Conservation (phyloP, 2,113 vertebrate species). For the Phyllostomus hastatus region DNA sequence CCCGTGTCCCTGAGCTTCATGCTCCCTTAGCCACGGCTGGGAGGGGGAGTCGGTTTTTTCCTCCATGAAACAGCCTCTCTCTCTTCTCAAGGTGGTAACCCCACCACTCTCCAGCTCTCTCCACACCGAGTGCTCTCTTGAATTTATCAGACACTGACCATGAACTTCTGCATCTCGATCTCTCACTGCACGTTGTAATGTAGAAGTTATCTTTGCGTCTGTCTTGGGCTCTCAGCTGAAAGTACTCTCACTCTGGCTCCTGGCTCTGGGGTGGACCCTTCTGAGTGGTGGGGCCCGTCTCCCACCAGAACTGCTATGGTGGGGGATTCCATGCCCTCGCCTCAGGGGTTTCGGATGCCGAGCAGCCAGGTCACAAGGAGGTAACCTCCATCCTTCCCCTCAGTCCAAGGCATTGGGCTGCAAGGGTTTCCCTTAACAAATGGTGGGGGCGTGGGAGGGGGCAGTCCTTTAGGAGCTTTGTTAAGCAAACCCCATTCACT, state of each 20-base stretch:
- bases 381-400: no score
- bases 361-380: neutral
- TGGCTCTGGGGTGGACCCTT: neutral
- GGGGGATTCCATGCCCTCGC: neutral
- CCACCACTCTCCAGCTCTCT: neutral
- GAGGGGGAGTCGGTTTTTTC: neutral
- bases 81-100: neutral
- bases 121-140: neutral
- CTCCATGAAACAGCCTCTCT: neutral
- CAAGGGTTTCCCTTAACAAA: neutral
- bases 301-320: fast-evolving
- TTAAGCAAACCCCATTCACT: neutral
- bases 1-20: neutral
- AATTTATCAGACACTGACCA: neutral
- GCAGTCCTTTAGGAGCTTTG: neutral
- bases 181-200: neutral
- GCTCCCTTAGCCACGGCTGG: neutral
- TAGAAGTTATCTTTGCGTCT: neutral
- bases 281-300: neutral
- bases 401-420: neutral
- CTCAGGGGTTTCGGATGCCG: neutral
- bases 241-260: neutral
- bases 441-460: fast-evolving
- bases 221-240: neutral
- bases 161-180: neutral